These are phyloP conservation scores for Nudaria mundana DNA, from an alignment of 2,888 invertebrate genomes.

Conservation along the genomic window DNA sequence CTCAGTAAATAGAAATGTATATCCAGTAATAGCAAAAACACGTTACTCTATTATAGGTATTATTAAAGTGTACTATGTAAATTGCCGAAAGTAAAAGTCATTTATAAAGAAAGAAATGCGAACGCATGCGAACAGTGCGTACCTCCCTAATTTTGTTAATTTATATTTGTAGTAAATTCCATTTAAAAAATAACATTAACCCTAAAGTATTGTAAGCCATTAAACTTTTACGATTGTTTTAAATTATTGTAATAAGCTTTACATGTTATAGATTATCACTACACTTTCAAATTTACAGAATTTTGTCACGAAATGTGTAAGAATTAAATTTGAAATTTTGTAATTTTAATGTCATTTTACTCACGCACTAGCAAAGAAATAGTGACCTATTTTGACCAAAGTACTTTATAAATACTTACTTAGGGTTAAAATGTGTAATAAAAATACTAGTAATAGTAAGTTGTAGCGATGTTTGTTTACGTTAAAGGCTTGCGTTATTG, in stretches of 20 bases:
- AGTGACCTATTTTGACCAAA: background rate
- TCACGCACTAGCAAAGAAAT: constrained; percentile 33
- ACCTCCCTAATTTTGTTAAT: too few relatives aligned
- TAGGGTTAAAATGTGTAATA: too few relatives aligned
- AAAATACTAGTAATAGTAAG: too few relatives aligned
- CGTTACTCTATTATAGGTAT: background rate
- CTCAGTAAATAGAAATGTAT: too few relatives aligned
- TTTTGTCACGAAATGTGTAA: constrained; percentile 28
- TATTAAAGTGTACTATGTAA: background rate
- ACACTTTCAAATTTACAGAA: constrained; percentile 20
- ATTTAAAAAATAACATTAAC: constrained; percentile 11
- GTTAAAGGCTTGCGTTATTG: too few relatives aligned
- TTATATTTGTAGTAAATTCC: too few relatives aligned
- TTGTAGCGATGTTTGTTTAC: too few relatives aligned
- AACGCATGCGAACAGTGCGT: too few relatives aligned
- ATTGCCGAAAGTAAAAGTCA: too few relatives aligned
- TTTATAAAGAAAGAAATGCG: too few relatives aligned
- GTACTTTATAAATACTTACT: background rate
- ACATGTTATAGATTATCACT: constrained; percentile 24
- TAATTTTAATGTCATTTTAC: background rate
- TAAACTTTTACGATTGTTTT: constrained; percentile 13
- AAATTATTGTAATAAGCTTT: constrained; percentile 17
- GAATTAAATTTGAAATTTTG: background rate
- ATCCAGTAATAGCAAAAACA: too few relatives aligned
- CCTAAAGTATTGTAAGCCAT: constrained; percentile 8